These are phyloP conservation scores for Prostheceraeus crozeri DNA, from an alignment of 2,888 invertebrate species.

Conservation along the genomic window DNA sequence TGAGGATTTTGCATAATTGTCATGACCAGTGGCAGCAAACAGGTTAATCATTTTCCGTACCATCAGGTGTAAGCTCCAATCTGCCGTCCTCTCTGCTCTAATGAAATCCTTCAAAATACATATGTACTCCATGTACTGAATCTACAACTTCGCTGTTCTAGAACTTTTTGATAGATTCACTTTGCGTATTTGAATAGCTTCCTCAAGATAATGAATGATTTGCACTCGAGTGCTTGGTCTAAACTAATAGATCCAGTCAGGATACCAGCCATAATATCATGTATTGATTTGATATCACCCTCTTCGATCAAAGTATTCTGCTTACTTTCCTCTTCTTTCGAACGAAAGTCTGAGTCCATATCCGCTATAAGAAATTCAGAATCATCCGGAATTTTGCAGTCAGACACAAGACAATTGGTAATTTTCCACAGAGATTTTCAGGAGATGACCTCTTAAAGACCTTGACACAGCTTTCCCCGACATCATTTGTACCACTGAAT, in stretches of 20 bases:
- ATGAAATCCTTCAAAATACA: constrained; percentile 18
- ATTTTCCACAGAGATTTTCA: too few relatives aligned
- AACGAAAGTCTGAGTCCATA: too few relatives aligned
- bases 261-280: too few relatives aligned
- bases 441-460: too few relatives aligned
- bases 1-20: constrained; percentile 43
- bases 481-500: constrained; percentile 5
- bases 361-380: too few relatives aligned
- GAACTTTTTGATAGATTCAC: constrained; percentile 10
- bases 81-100: constrained; percentile 30
- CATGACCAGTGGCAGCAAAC: constrained; percentile 43
- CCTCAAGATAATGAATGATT: constrained; percentile 10
- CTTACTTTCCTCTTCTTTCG: too few relatives aligned
- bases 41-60: constrained; percentile 39
- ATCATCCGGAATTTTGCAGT: neutral
- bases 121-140: constrained; percentile 16
- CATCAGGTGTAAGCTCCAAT: constrained; percentile 37
- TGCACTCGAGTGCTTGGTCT: neutral
- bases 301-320: too few relatives aligned
- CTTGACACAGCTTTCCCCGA: too few relatives aligned
- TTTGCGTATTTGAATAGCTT: constrained; percentile 15
- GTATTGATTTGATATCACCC: too few relatives aligned
- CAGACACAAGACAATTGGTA: neutral
- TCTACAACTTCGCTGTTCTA: constrained; percentile 1
- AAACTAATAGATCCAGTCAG: constrained; percentile 6